phyloP scores from a whole-genome alignment of 2,888 invertebrate species.

The Pantelozetes paolii region DNA sequence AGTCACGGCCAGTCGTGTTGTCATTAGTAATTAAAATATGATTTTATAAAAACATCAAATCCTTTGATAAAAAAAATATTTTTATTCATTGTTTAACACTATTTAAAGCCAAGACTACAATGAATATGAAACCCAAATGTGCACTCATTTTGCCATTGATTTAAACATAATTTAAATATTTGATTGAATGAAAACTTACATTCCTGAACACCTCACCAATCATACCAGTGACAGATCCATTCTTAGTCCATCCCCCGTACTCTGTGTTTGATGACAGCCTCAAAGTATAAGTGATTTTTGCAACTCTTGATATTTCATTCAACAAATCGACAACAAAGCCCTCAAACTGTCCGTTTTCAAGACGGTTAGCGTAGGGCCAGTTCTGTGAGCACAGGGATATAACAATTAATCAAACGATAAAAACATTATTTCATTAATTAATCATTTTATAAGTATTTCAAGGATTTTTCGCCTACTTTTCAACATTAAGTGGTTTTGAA shows the following conservation, averaged over 20 bases:
- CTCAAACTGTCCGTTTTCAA: slow-evolving; percentile 40
- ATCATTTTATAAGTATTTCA: background rate
- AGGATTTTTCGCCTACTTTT: slow-evolving; percentile 5
- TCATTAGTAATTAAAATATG: no score
- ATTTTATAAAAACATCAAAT: no score
- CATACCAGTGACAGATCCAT: slow-evolving; percentile 39
- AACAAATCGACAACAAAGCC: slow-evolving; percentile 39
- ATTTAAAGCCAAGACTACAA: no score
- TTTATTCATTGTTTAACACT: no score
- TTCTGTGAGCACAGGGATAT: background rate
- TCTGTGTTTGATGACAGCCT: slow-evolving; percentile 14
- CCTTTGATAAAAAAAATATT: no score
- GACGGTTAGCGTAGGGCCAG: slow-evolving; percentile 31
- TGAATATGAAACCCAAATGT: no score
- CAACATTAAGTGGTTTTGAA: background rate
- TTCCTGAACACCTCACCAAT: slow-evolving; percentile 35
- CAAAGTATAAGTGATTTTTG: slow-evolving; percentile 36
- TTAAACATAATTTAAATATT: no score
- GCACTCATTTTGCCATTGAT: no score
- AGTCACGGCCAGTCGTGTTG: no score
- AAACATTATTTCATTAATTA: background rate
- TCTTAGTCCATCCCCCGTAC: slow-evolving; percentile 39
- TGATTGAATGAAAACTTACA: slow-evolving; percentile 17
- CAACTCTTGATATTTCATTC: slow-evolving; percentile 34
- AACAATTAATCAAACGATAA: background rate